A percentile compares a stretch with the other conserved stretches of the same genome.
These are phyloP conservation scores for Trachemys scripta DNA, from an alignment of 2,113 vertebrate species.

Conservation along the genomic window DNA sequence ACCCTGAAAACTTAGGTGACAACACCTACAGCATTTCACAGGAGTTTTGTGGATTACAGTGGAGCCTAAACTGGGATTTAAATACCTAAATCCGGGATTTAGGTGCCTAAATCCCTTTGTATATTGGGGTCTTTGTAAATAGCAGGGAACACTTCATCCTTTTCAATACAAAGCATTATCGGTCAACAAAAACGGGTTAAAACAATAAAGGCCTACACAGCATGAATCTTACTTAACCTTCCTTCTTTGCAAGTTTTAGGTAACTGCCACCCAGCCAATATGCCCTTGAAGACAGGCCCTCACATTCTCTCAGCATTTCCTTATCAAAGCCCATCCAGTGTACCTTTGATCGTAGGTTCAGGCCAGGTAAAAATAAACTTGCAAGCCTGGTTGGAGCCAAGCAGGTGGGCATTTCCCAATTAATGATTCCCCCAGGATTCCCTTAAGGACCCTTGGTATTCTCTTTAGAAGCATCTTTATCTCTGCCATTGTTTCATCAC, in stretches of 20 bases:
- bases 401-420: fast-evolving
- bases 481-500: not conserved
- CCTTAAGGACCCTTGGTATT: not conserved
- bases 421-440: not conserved
- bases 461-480: not conserved
- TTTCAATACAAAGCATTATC: not conserved
- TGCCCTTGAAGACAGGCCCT: not conserved
- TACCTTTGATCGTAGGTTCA: not conserved
- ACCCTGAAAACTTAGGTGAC: not conserved
- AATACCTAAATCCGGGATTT: not conserved
- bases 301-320: not conserved
- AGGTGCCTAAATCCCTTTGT: too few species aligned
- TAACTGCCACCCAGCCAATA: not conserved
- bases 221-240: not conserved
- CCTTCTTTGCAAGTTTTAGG: constrained; percentile 5
- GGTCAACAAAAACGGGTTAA: not conserved
- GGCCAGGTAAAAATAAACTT: not conserved
- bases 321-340: not conserved
- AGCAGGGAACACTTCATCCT: not conserved
- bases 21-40: not conserved
- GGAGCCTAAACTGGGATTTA: not conserved
- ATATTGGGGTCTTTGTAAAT: too few species aligned
- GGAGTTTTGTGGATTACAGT: not conserved
- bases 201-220: not conserved
- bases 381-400: not conserved